phyloP scores from a whole-genome alignment of 37 sponge, comb jelly and placozoan species.

The Bolinopsis microptera region DNA sequence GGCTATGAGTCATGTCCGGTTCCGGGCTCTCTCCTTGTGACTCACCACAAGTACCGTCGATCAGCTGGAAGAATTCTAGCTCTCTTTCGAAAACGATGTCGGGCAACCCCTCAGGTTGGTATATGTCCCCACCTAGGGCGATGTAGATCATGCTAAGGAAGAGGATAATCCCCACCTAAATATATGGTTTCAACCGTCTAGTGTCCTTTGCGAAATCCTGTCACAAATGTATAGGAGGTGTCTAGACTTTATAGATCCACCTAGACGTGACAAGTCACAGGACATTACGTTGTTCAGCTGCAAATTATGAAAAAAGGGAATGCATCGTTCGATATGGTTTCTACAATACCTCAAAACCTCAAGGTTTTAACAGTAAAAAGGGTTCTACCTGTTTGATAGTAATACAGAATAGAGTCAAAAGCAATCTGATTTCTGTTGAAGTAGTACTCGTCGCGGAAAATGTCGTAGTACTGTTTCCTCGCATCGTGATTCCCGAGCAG shows the following conservation, averaged over 20 bases:
- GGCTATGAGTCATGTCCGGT: background rate
- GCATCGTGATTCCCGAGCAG: background rate
- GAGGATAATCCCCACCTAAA: too few species aligned
- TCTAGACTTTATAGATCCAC: too few species aligned
- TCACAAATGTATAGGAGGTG: too few species aligned
- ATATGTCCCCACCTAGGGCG: conserved; percentile 13
- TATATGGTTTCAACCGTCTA: too few species aligned
- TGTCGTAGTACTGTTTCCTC: conserved; percentile 15
- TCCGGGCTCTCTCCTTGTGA: background rate
- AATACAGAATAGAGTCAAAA: conserved; percentile 35
- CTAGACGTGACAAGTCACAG: too few species aligned
- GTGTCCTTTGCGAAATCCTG: too few species aligned
- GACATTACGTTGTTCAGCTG: too few species aligned
- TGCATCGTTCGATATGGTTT: too few species aligned
- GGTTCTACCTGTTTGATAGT: conserved; percentile 43
- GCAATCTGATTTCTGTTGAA: conserved; percentile 58
- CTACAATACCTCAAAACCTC: too few species aligned
- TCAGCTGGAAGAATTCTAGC: conserved; percentile 30
- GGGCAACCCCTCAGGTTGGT: conserved; percentile 37
- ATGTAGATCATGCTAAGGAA: conserved; percentile 23
- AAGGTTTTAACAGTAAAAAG: too few species aligned
- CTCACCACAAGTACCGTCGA: background rate
- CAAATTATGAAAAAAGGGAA: too few species aligned
- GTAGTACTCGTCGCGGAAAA: conserved; percentile 9
- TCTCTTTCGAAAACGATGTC: conserved; percentile 12